These are phyloP conservation scores for Ginglymostoma cirratum DNA, from an alignment of 2,113 vertebrate species.

Conservation along the genomic window DNA sequence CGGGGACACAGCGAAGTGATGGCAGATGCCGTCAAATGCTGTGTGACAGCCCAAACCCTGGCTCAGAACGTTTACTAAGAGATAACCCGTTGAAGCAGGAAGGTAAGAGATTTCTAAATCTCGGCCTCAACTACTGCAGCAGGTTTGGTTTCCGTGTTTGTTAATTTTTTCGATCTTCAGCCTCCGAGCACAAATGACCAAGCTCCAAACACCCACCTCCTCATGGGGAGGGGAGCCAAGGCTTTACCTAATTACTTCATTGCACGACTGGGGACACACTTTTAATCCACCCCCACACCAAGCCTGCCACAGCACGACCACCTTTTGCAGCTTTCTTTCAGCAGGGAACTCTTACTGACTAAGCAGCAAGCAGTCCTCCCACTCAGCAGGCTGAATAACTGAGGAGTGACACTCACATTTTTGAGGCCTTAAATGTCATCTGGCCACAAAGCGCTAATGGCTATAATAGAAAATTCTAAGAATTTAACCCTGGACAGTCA, in stretches of 20 bases:
- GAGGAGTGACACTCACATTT: not conserved
- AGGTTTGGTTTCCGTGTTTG: not conserved
- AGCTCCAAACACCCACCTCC: not conserved
- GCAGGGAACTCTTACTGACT: not conserved
- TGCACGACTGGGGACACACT: not conserved
- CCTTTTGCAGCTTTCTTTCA: not conserved
- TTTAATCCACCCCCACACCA: not conserved
- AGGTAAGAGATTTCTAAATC: not conserved
- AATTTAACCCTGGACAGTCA: not conserved
- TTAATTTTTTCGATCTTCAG: not conserved
- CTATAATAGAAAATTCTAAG: slow-evolving; percentile 1
- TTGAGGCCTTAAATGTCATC: slow-evolving; percentile 15
- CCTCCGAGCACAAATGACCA: not conserved
- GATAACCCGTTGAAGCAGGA: not conserved
- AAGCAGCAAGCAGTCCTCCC: slow-evolving; percentile 15
- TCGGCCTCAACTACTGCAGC: not conserved
- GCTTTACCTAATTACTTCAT: not conserved
- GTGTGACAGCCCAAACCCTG: not conserved
- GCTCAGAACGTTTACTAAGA: not conserved
- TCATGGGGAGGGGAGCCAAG: not conserved
- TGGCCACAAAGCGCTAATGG: not conserved
- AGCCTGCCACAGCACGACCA: not conserved
- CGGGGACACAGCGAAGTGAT: not conserved
- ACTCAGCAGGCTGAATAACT: not conserved
- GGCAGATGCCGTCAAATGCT: not conserved